Evolutionary conservation across 2,888 invertebrate genomes (phyloP), one percentile per base, ranked within the genome.

Genomic region (Chironomus tentans): DNA sequence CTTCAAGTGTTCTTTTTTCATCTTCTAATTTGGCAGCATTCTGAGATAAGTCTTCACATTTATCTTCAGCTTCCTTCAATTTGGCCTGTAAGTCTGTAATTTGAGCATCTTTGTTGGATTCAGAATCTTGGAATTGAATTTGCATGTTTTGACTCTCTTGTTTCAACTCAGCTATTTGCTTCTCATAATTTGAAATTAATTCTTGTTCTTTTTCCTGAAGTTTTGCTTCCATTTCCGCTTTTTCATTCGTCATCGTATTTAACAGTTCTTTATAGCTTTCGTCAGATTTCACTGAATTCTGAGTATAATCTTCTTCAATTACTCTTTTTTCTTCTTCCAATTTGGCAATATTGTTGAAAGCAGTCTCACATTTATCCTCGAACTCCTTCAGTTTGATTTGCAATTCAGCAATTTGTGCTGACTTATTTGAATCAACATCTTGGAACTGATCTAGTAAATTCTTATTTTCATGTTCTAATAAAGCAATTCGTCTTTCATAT

Each of bases 41-140:
- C 76, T 82, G 81, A 2, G 82, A 77, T 13, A 82, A 77, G 76
- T 84, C 83, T 75, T 84, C 83, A 4, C 85, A 80, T 80, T 86
- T 84, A 22, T 84, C 79, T 80, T 85, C 85, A 2, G 85, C 80
- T 38, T 79, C 81, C 61, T 79, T 80, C 4, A 81, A 78, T 78
- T 80, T 79, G 69, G 78, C 78, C 70, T 79, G 79, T 22, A 65
- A 18, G 47, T 48, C 18, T 15, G 83, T 83, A 76, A 69, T 69
- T 69, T 69, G 15, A 28, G 46, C 38, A 15, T 13, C 24, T 69
- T 69, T 69, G 3, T 18, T 28, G n/a, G 69, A 38, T 2, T 69
- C 69, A 38, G 28, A 7, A 1, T 15, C 18, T 56, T 56, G 56
- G 7, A 56, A 18, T 56, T 56, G 56, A 15, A 7, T 6, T 3